Percentiles rank a stretch among this genome's conserved stretches.
Evolutionary conservation across 1,140 invertebrate genomes (phyloP).

Genomic region (Battus philenor): DNA sequence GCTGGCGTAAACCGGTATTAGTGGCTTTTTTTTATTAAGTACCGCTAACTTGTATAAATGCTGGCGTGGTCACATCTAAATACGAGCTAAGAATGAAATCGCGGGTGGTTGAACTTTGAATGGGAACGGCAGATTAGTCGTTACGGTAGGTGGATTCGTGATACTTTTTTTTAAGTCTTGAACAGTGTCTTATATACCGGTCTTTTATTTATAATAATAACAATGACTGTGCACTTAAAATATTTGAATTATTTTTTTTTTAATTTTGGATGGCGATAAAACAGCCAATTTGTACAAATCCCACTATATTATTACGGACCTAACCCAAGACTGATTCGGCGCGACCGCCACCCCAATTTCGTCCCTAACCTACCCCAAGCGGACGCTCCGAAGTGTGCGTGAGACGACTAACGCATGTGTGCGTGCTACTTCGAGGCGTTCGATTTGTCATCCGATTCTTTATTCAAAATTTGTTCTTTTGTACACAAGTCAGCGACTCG

Average conservation of each 20-base stretch:
- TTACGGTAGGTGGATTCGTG: too few relatives aligned
- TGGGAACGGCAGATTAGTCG: conserved; percentile 14
- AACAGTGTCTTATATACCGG: too few relatives aligned
- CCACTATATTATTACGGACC: conserved; percentile 54
- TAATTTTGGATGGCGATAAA: too few relatives aligned
- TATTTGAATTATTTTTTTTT: too few relatives aligned
- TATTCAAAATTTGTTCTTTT: conserved; percentile 25
- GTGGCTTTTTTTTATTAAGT: conserved; percentile 42
- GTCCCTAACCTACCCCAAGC: conserved; percentile 63
- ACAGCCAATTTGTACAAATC: conserved; percentile 36
- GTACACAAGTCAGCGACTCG: too few relatives aligned
- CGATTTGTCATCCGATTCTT: conserved; percentile 35
- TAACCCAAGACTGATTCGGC: conserved; percentile 60
- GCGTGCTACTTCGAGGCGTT: conserved; percentile 40
- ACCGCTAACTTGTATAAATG: conserved; percentile 45
- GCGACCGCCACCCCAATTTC: conserved; percentile 56
- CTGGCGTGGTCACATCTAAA: conserved; percentile 36
- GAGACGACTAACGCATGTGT: conserved; percentile 22
- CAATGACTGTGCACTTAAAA: too few relatives aligned
- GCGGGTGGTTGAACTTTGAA: conserved; percentile 36
- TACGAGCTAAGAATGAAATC: conserved; percentile 39
- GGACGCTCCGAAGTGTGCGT: conserved; percentile 30
- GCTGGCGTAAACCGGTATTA: conserved; percentile 35
- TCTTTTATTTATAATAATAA: too few relatives aligned
- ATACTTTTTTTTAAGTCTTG: too few relatives aligned